Percentiles rank a stretch among this genome's conserved stretches.
Conservation (phyloP, 2,113 vertebrate genomes). For the Ciconia maguari region DNA sequence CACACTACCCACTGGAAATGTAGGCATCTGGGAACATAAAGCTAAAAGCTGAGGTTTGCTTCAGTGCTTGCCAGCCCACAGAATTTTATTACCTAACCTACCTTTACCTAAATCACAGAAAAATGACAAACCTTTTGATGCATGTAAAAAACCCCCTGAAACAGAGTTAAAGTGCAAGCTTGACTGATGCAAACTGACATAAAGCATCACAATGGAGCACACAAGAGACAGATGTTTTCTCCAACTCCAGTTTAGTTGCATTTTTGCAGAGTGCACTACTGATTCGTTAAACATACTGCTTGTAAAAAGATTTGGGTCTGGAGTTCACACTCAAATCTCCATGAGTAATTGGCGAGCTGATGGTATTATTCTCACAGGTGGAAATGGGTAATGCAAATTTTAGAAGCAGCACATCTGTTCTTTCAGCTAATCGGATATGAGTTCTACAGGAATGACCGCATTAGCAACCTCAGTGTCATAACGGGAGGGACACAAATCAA, state of each 20-base stretch:
- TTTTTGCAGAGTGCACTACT: conserved; percentile 8
- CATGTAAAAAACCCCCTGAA: not conserved
- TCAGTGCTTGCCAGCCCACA: conserved; percentile 58
- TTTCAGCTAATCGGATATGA: conserved; percentile 6
- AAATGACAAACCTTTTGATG: conserved; percentile 69
- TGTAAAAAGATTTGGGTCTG: conserved; percentile 36
- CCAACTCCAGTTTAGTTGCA: not conserved
- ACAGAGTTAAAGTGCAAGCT: conserved; percentile 61
- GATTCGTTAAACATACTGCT: not conserved
- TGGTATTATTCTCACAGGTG: conserved; percentile 26
- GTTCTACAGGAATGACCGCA: conserved; percentile 29
- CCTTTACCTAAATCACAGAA: conserved; percentile 65
- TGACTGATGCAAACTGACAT: conserved; percentile 62
- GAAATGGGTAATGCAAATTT: conserved; percentile 55
- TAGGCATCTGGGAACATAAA: conserved; percentile 61
- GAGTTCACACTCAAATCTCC: conserved; percentile 35
- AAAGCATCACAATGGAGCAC: conserved; percentile 40
- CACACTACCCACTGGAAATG: conserved; percentile 56
- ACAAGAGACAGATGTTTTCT: conserved; percentile 60
- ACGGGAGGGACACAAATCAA: conserved; percentile 22
- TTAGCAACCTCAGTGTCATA: conserved; percentile 7
- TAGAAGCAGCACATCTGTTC: conserved; percentile 49
- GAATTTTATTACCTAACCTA: conserved; percentile 60
- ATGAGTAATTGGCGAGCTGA: not conserved
- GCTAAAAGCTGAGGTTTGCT: conserved; percentile 65